Evolutionary conservation across 1,140 invertebrate species (phyloP), one percentile per base, ranked within the genome.

Genomic region (Nasonia giraulti): DNA sequence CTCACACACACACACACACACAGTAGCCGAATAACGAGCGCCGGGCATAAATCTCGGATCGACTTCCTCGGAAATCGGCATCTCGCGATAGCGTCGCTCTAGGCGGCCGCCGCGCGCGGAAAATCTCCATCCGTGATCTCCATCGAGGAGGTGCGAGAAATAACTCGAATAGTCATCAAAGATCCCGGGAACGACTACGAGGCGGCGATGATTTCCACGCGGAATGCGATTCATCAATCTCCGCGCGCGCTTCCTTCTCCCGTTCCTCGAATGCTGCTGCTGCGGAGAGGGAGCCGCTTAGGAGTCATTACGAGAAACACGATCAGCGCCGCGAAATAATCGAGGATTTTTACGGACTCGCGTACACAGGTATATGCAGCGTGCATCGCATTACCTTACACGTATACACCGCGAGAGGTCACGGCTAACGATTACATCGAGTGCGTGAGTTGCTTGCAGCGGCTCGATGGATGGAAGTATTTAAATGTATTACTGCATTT

Each of bases 231-330:
- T 85, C 74, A 86, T 85, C 77, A 86, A 88, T 86, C 86, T 77
- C 74, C n/a, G 66, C 84, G 75, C 83, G 82, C 68, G 74, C 85
- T 88, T 89, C 83, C 86, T 86, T 86, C 81, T 87, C 86, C 75
- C 82, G 83, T 88, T 87, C 78, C 78, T 7, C 85, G 74, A 85
- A 87, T 66, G 75, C 69, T 69, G 79, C 75, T 73, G 50, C 31
- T 2, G 27, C 27, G 75, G 82, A 78, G 71, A 88, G 40, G 10
- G 10, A 20, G 69, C 62, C 62, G 62, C 69, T 12, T 62, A 20
- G 86, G 88, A 88, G 73, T 88, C 85, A 86, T 89, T 89, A 89
- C 83, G 82, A 88, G 85, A 86, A 89, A 89, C 85, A 84, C 88
- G 87, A 27, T 27, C 27, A 87, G 83, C 83, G 77, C 55, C 5